Base-by-base conservation (phyloP, 1,140 invertebrate species). In the Drosophila miranda region DNA sequence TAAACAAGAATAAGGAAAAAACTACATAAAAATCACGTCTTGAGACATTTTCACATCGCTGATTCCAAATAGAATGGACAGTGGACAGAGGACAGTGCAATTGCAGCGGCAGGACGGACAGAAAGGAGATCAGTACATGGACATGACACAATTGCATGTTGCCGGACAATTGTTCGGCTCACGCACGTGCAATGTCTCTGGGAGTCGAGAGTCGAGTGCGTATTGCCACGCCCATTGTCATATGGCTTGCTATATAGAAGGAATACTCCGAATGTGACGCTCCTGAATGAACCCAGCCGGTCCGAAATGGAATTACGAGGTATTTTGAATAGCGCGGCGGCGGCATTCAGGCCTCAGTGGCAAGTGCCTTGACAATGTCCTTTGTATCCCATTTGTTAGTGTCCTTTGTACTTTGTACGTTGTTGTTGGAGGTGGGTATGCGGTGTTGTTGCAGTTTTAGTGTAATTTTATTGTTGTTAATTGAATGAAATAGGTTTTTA, bases 401-500 rank as follows among this genome's bases (percentile, higher is more conserved):
- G 61, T 49, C 50, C 53, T 73, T 68, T 73, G 45, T 75, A 26
- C n/a, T n/a, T 16, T n/a, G 46, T 14, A 21, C 28, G 61, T 55
- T 54, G 21, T 75, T 76, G 72, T 55, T 43, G 38, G 48, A 46
- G 74, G 82, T 73, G 54, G 78, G 82, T 73, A 73, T 73, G 68
- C 64, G 55, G 51, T 74, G 70, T 81, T 87, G 82, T 86, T 82
- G 82, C 82, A 87, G 78, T 86, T 82, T 86, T 86, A 81, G 69
- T 63, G 73, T 81, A 62, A 84, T 84, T 86, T 86, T 66, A 86
- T 86, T 86, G 81, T 81, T 77, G 68, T 87, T 86, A 86, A 86
- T 86, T 86, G 81, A 71, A 68, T 75, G 52, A 69, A 81, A 81
- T 87, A 62, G 74, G 53, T 71, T 86, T 86, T 71, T 78, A 78